phyloP scores from a whole-genome alignment of 2,888 invertebrate species.

The Thera obeliscata region DNA sequence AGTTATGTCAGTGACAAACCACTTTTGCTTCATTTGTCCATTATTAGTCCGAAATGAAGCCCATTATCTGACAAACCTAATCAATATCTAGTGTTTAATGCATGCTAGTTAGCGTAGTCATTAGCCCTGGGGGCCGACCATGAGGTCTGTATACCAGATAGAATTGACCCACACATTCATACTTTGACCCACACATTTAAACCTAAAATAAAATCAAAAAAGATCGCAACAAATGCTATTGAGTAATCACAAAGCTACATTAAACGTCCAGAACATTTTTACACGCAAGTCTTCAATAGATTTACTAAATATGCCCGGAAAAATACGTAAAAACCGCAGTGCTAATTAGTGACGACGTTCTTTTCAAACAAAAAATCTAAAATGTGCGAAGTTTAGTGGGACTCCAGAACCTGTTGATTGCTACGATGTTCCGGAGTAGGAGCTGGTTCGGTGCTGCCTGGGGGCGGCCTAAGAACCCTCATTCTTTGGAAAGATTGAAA shows the following conservation, averaged over 20 bases:
- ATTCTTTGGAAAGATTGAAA: constrained; percentile 98
- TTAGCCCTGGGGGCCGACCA: too few relatives aligned
- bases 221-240: neutral
- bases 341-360: constrained; percentile 55
- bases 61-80: too few relatives aligned
- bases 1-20: too few relatives aligned
- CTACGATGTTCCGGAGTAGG: constrained; percentile 92
- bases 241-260: neutral
- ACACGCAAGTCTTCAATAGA: neutral
- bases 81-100: too few relatives aligned
- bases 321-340: constrained; percentile 36
- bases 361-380: constrained; percentile 50
- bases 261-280: neutral
- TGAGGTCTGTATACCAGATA: too few relatives aligned
- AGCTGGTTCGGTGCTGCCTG: constrained; percentile 96
- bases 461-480: constrained; percentile 98
- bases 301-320: constrained; percentile 3
- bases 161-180: too few relatives aligned
- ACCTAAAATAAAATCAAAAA: neutral
- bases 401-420: constrained; percentile 37
- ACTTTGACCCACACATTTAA: too few relatives aligned
- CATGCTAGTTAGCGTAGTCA: too few relatives aligned
- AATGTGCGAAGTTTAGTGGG: constrained; percentile 53
- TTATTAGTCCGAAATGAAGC: too few relatives aligned
- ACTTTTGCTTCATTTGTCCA: too few relatives aligned